Percentiles rank a stretch among this genome's conserved stretches.
Conservation (phyloP, 2,113 vertebrate species). For the Pristiophorus japonicus region DNA sequence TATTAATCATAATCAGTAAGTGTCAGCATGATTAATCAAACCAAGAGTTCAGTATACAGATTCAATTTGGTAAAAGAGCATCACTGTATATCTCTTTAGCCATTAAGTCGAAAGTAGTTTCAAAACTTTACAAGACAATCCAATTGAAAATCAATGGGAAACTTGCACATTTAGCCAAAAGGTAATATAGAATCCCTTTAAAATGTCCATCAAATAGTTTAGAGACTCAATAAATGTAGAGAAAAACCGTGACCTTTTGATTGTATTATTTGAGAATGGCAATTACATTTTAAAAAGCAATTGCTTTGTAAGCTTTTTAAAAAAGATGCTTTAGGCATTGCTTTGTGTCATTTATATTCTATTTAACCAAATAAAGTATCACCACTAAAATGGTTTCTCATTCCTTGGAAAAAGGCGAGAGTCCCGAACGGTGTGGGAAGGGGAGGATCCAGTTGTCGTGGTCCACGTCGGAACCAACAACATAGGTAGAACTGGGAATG, state of each 20-base stretch:
- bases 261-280: neutral
- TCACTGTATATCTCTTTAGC: neutral
- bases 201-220: neutral
- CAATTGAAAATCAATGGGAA: neutral
- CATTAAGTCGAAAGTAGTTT: neutral
- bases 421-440: neutral
- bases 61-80: neutral
- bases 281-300: constrained; percentile 22
- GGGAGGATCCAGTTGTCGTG: too few relatives aligned
- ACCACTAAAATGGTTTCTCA: neutral
- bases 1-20: neutral
- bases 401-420: neutral
- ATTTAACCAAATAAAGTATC: neutral
- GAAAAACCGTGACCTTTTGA: neutral
- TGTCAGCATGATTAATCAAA: neutral
- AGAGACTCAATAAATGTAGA: neutral
- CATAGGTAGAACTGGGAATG: too few relatives aligned
- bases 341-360: neutral
- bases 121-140: neutral
- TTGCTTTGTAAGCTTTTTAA: neutral
- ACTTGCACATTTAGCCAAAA: neutral
- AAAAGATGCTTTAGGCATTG: neutral
- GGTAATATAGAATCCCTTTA: neutral
- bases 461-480: too few relatives aligned
- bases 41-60: neutral